Base-by-base conservation (phyloP, 2,113 vertebrate genomes). In the Cololabis saira region DNA sequence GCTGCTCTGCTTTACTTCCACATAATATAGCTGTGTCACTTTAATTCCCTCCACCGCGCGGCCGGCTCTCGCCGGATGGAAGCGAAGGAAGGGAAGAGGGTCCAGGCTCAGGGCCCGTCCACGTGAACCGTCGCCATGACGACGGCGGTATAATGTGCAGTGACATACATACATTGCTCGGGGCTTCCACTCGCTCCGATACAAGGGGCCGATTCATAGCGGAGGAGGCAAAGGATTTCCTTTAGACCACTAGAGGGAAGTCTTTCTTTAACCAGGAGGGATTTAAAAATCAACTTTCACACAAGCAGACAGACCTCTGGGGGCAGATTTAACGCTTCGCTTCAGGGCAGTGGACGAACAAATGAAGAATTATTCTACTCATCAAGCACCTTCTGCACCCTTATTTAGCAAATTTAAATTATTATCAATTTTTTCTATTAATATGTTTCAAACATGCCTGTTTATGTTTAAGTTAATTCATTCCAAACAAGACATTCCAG, bases 1-100 rank as follows among this genome's bases (percentile, higher is more conserved):
- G 86, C 84, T 89, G 84, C 83, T 78, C 84, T 72, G 80, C 80
- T 90, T 89, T 87, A 83, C 78, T 89, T 85, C 66, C 69, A 54
- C 55, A 62, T 30, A 76, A 83, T 69, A 71, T 18, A 61, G 78
- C 79, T 59, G 80, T 89, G 85, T 91, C 85, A 70, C 87, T 89
- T 91, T 88, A 88, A 90, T 30, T 67, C 81, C 77, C 67, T 27
- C 64, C 75, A 60, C 72, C 62, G 54, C 54, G 5, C 54, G 52
- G 51, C 24, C 45, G 71, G 21, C 64, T 48, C 6, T 48, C 6
- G 51, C 67, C 77, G 71, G 67, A 77, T 37, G 33, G 33, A 11
- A 67, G 51, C 44, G 55, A n/a, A n/a, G n/a, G n/a, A n/a, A n/a
- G 79, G 57, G 61, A 57, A 27, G 65, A 22, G 54, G 83, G 66